Conservation (phyloP, 1,140 invertebrate genomes). For the Matsumurasca onukii region DNA sequence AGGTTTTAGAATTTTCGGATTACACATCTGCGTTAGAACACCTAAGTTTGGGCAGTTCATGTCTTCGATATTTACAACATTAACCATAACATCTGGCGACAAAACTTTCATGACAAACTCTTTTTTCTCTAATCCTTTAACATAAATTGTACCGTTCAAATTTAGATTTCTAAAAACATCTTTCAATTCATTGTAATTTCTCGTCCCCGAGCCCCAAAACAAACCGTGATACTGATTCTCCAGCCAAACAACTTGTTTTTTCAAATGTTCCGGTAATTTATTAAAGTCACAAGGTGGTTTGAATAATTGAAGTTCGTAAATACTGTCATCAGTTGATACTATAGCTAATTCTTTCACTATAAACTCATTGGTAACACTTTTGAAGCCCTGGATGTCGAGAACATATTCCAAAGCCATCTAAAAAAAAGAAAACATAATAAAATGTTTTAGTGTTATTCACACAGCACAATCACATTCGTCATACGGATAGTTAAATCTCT, state of each 20-base stretch:
- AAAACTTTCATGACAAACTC: not conserved
- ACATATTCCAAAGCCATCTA: conserved; percentile 15
- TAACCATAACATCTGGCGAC: not conserved
- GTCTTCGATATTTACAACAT: conserved; percentile 10
- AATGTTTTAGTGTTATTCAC: too few species aligned
- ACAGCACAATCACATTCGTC: not conserved
- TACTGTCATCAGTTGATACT: not conserved
- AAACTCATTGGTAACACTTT: conserved; percentile 2
- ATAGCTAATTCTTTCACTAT: conserved; percentile 14
- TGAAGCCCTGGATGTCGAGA: conserved; percentile 6
- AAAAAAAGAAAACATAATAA: too few species aligned
- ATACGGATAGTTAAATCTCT: not conserved
- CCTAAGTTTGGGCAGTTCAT: conserved; percentile 8
- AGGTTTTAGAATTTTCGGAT: not conserved
- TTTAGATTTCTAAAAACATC: conserved; percentile 16
- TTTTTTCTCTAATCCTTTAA: conserved; percentile 3
- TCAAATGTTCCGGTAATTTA: not conserved
- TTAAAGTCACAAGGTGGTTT: conserved; percentile 3
- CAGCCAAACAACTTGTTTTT: conserved; percentile 15
- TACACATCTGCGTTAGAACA: not conserved
- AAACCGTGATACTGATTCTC: conserved; percentile 10
- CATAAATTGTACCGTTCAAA: not conserved
- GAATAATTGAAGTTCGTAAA: conserved; percentile 5
- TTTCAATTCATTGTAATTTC: conserved; percentile 10
- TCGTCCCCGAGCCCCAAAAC: not conserved